phyloP scores from a whole-genome alignment of 37 sponge, comb jelly and placozoan genomes.

The Aplysina aerophoba region DNA sequence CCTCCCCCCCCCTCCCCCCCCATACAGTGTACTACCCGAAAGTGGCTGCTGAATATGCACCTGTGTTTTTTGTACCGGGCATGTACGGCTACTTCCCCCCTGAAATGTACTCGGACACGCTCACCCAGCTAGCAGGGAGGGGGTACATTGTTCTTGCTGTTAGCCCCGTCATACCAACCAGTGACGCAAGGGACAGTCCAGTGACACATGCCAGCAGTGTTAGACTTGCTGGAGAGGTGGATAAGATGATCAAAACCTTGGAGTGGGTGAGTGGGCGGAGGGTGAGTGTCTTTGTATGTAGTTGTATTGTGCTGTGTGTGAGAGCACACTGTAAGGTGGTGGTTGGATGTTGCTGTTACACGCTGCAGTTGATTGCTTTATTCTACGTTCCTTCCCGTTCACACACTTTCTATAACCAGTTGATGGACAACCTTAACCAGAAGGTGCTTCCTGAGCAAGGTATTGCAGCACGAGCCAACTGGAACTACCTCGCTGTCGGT shows the following conservation, averaged over 20 bases:
- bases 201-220: background rate
- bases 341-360: background rate
- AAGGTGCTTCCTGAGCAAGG: constrained; percentile 26
- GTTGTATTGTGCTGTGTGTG: constrained; percentile 18
- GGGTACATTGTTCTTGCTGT: constrained; percentile 52
- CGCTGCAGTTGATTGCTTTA: too few relatives aligned
- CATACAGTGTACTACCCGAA: constrained; percentile 52
- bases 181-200: constrained; percentile 7
- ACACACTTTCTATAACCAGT: background rate
- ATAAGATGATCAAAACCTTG: constrained; percentile 22
- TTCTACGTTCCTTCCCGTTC: too few relatives aligned
- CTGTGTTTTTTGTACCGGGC: constrained; percentile 63
- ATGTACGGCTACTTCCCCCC: constrained; percentile 40
- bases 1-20: too few relatives aligned
- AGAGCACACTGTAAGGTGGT: too few relatives aligned
- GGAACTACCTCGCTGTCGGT: constrained; percentile 42
- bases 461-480: constrained; percentile 40
- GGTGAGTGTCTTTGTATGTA: constrained; percentile 26
- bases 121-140: constrained; percentile 41
- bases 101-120: constrained; percentile 47
- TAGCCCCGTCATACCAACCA: constrained; percentile 24
- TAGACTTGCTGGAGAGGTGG: background rate
- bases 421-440: constrained; percentile 32
- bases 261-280: constrained; percentile 46
- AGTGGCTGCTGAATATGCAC: constrained; percentile 47